Percentiles rank a stretch among this genome's conserved stretches.
These are phyloP conservation scores for Ariolimax columbianus DNA, from an alignment of 2,888 invertebrate genomes.

Conservation along the genomic window DNA sequence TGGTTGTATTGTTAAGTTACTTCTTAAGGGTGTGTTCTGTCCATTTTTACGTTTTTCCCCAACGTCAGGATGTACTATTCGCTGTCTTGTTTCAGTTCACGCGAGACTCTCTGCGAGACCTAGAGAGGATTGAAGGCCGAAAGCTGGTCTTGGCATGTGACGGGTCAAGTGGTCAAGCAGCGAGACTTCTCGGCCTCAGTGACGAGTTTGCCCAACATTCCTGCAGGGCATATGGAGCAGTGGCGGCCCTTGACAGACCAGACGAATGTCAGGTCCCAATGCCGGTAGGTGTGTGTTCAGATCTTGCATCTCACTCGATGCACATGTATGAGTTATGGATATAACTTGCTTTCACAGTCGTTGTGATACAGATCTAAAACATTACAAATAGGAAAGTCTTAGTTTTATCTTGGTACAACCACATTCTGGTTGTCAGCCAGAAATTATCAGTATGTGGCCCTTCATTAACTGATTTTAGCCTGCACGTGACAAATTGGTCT, in stretches of 20 bases:
- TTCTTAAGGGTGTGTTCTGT: no score
- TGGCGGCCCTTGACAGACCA: conserved; percentile 71
- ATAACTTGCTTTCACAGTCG: no score
- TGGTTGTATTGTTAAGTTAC: no score
- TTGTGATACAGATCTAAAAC: no score
- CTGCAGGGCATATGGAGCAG: conserved; percentile 73
- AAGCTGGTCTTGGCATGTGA: conserved; percentile 73
- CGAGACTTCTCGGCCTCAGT: conserved; percentile 71
- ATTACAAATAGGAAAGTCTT: no score
- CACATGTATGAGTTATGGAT: no score
- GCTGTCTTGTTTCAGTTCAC: conserved; percentile 64
- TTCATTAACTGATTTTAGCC: no score
- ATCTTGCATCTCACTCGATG: not conserved
- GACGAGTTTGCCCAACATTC: conserved; percentile 73
- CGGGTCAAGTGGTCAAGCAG: conserved; percentile 71
- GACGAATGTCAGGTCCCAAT: conserved; percentile 65
- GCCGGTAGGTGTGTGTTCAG: conserved; percentile 44
- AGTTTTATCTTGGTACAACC: no score
- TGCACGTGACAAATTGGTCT: no score
- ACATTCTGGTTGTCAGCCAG: no score
- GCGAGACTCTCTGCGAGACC: conserved; percentile 64
- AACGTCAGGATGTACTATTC: not conserved
- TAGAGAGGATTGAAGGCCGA: conserved; percentile 66
- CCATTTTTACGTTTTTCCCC: no score
- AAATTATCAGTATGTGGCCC: no score